Conservation (phyloP, 2,888 invertebrate species). For the Erannis defoliaria region DNA sequence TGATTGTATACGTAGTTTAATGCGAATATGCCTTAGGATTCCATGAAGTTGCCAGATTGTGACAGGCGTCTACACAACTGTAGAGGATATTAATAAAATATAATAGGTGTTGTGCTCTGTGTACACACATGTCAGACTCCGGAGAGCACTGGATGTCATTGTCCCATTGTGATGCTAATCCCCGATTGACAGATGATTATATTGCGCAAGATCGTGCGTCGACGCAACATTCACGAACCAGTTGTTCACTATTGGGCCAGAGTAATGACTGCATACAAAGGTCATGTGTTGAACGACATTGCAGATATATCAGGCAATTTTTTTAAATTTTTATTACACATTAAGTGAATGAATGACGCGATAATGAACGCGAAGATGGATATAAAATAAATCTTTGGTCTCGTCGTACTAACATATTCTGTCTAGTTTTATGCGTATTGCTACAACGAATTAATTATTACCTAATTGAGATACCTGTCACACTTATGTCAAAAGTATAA, state of each 20-base stretch:
- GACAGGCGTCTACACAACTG: background rate
- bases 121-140: constrained; percentile 23
- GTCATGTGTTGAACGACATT: constrained; percentile 49
- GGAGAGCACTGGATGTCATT: constrained; percentile 56
- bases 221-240: constrained; percentile 54
- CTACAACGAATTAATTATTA: constrained; percentile 4
- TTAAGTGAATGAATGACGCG: constrained; percentile 15
- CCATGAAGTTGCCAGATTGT: background rate
- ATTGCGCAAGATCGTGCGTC: constrained; percentile 63
- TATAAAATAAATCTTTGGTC: background rate
- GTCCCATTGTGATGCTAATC: constrained; percentile 81
- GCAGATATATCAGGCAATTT: constrained; percentile 23
- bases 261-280: constrained; percentile 50
- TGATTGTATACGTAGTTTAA: background rate
- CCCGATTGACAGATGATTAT: constrained; percentile 74
- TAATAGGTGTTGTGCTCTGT: constrained; percentile 13
- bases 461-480: constrained; percentile 17
- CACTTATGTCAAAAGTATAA: constrained; percentile 21
- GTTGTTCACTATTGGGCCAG: constrained; percentile 50
- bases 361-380: constrained; percentile 10
- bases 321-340: constrained; percentile 12
- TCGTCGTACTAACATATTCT: background rate
- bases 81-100: constrained; percentile 5
- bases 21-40: background rate
- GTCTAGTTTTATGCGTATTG: background rate